Base-by-base conservation (phyloP, 2,797 vertebrate species). In the Perodicticus potto region DNA sequence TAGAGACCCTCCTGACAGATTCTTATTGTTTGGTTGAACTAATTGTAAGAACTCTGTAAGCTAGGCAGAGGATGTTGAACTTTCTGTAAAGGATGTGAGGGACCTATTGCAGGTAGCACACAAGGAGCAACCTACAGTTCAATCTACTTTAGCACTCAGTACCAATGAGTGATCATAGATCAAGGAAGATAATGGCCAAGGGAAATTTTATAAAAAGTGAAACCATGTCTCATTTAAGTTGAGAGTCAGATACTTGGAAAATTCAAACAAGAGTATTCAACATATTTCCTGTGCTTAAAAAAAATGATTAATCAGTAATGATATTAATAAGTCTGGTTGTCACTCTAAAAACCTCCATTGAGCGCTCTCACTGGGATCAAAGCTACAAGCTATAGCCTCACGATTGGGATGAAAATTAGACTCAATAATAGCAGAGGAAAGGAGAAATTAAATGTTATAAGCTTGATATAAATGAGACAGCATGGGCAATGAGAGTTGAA, bases 371-470 rank as follows among this genome's bases (percentile, higher is more conserved):
- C 55, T 93, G 81, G 73, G 96, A 55, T 88, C 37, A 43, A 91
- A 91, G 65, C 43, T 91, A 95, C 72, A 82, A 81, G 40, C 55
- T 90, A 5, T 77, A 94, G 87, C 69, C 32, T 96, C 85, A 90
- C 67, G 84, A 67, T 80, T 95, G 85, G 81, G 49, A 69, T 94
- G 29, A 86, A 97, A 96, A 96, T 89, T 94, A 40, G 32, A 90
- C 93, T 96, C 77, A 83, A 9, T 96, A 94, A 95, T 83, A 88
- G 59, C 69, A 95, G 78, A 84, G 70, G 65, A 93, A 96, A 93
- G 65, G 89, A 96, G 77, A 97, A 97, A 97, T 93, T 96, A 94
- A 96, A 92, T 94, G 61, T 89, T 95, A 93, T 78, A 95, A 93
- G 40, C 49, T 73, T 49, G 55, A 82, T 77, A 94, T 86, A 96